These are phyloP conservation scores for Lutjanus argentimaculatus DNA, from an alignment of 2,797 vertebrate species.

Conservation along the genomic window DNA sequence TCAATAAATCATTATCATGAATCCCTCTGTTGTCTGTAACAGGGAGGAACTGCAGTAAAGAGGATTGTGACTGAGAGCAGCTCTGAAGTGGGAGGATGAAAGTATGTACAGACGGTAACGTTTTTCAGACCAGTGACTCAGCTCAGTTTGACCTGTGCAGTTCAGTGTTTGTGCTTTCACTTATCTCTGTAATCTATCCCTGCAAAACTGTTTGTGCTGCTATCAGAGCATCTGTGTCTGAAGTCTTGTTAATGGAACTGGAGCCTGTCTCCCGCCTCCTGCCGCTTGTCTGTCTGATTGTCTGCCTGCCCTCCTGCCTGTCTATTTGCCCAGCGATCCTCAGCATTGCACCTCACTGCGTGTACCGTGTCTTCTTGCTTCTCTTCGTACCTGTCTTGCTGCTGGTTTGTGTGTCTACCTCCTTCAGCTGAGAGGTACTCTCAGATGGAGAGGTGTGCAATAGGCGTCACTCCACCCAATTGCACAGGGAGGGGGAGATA, in stretches of 20 bases:
- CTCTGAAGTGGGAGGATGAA: constrained; percentile 28
- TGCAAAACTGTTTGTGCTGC: constrained; percentile 32
- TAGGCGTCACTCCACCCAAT: constrained; percentile 28
- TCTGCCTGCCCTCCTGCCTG: constrained; percentile 3
- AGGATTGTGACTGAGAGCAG: constrained; percentile 21
- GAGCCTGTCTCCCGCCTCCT: constrained; percentile 54
- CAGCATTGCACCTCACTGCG: background rate
- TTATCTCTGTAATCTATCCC: constrained; percentile 56
- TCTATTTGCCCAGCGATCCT: constrained; percentile 13
- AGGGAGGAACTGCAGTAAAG: constrained; percentile 4
- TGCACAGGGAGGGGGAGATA: constrained; percentile 17
- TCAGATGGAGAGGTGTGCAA: constrained; percentile 46
- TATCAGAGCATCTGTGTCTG: constrained; percentile 42
- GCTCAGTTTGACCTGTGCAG: constrained; percentile 45
- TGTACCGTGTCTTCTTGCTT: constrained; percentile 10
- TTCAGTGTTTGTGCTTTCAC: constrained; percentile 49
- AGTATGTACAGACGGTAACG: constrained; percentile 13
- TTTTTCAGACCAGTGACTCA: constrained; percentile 45
- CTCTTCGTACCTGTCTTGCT: constrained; percentile 1
- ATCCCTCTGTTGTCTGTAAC: constrained; percentile 21
- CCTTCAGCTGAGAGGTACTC: constrained; percentile 27
- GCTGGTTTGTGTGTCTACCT: constrained; percentile 6
- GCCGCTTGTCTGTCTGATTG: constrained; percentile 20
- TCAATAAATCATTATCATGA: too few relatives aligned
- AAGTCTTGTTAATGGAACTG: constrained; percentile 60